These are phyloP conservation scores for Cepaea hortensis DNA, from an alignment of 2,888 invertebrate genomes.

Conservation along the genomic window DNA sequence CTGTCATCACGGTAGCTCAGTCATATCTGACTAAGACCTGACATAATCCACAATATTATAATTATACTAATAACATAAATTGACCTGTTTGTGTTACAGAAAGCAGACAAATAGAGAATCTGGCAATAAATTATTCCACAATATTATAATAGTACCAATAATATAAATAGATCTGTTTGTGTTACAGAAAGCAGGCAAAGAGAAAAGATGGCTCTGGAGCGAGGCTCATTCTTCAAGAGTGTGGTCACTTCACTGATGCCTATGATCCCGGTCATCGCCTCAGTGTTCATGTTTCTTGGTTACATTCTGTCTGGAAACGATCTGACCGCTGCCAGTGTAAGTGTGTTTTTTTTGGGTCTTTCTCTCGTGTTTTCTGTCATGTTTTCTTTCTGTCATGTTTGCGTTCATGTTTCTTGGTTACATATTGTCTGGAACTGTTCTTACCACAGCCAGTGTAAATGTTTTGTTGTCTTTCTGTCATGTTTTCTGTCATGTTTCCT, in stretches of 20 bases:
- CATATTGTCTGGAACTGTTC: slow-evolving; percentile 79
- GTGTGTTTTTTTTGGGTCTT: slow-evolving; percentile 10
- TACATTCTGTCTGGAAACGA: slow-evolving; percentile 80
- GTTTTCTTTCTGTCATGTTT: no score
- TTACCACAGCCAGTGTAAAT: slow-evolving; percentile 81
- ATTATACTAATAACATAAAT: no score
- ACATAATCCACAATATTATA: no score
- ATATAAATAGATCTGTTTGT: neutral
- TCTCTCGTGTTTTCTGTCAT: no score
- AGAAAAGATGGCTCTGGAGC: slow-evolving; percentile 79
- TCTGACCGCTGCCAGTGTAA: slow-evolving; percentile 81
- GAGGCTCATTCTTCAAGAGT: slow-evolving; percentile 80
- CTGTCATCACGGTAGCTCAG: no score
- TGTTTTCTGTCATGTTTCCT: no score
- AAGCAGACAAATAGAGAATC: slow-evolving; percentile 78
- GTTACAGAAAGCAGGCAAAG: slow-evolving; percentile 78
- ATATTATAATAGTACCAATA: no score
- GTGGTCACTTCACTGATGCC: slow-evolving; percentile 80
- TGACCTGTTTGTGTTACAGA: slow-evolving; percentile 72
- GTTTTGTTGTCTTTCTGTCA: no score
- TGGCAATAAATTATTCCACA: slow-evolving; percentile 78
- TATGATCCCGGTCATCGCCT: slow-evolving; percentile 80
- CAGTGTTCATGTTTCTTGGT: slow-evolving; percentile 80
- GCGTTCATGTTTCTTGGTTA: slow-evolving; percentile 79
- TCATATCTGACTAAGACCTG: no score